A percentile compares a stretch with the other conserved stretches of the same genome.
phyloP scores from a whole-genome alignment of 2,113 vertebrate genomes.

The Pandion haliaetus region DNA sequence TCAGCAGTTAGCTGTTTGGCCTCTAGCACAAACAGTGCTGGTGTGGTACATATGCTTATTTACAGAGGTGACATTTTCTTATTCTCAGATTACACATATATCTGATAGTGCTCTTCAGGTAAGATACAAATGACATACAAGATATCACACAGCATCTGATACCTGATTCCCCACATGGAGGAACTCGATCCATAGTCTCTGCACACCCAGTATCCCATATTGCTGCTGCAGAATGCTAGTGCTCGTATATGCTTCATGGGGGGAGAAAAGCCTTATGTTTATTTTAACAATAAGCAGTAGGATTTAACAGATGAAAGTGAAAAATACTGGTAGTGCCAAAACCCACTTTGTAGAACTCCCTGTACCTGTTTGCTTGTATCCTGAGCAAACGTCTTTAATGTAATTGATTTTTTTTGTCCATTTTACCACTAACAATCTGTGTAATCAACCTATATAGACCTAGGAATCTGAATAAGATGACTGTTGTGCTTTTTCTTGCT shows the following conservation, averaged over 20 bases:
- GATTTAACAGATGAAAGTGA: neutral
- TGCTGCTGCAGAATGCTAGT: neutral
- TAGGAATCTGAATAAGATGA: neutral
- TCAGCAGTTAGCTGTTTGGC: neutral
- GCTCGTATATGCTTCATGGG: neutral
- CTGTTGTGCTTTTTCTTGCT: neutral
- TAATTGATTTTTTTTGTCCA: neutral
- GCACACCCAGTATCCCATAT: neutral
- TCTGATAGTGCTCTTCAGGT: neutral
- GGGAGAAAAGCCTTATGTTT: accelerated
- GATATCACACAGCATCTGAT: neutral
- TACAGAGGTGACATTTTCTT: neutral
- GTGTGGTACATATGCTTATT: accelerated
- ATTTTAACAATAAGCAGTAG: neutral
- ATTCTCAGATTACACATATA: neutral
- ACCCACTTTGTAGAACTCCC: neutral
- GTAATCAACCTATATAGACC: neutral
- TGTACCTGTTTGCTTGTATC: neutral
- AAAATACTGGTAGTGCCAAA: neutral
- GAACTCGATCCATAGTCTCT: neutral
- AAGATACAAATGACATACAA: neutral
- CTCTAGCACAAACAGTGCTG: neutral
- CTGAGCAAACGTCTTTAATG: neutral
- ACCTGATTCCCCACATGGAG: neutral
- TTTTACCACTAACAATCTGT: neutral